A percentile compares a stretch with the other conserved stretches of the same genome.
phyloP scores from a whole-genome alignment of 2,888 invertebrate genomes.

The Tromatobia lineatoria region DNA sequence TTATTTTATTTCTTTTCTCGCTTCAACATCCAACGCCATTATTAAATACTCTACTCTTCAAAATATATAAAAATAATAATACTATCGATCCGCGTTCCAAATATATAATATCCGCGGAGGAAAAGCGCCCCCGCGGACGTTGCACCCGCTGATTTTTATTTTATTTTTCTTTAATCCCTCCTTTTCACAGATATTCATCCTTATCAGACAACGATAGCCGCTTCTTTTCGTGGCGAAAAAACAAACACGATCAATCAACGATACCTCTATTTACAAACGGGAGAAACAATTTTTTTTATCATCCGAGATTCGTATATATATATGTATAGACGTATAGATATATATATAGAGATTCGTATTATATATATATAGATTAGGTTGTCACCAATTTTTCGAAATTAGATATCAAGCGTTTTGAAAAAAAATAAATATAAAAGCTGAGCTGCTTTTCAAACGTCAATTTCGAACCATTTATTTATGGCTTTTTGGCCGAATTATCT shows the following conservation, averaged over 20 bases:
- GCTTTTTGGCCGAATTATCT: too few relatives aligned
- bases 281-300: constrained; percentile 36
- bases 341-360: constrained; percentile 2
- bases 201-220: constrained; percentile 23
- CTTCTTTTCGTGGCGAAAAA: constrained; percentile 13
- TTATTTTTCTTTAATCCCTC: not conserved
- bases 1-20: constrained; percentile 38
- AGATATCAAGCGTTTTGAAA: too few relatives aligned
- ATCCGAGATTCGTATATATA: constrained; percentile 49
- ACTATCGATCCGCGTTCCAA: constrained; percentile 76
- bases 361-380: constrained; percentile 24
- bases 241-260: constrained; percentile 29
- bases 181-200: constrained; percentile 22
- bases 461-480: too few relatives aligned
- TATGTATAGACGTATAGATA: constrained; percentile 10
- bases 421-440: too few relatives aligned
- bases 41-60: constrained; percentile 71
- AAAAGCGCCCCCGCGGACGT: constrained; percentile 5
- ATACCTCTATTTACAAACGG: constrained; percentile 53
- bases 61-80: constrained; percentile 81
- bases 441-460: too few relatives aligned
- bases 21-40: constrained; percentile 65
- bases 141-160: constrained; percentile 26
- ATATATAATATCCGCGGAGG: constrained; percentile 24
- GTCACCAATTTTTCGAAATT: not conserved